Conservation (phyloP, 1,140 invertebrate species). For the Penaeus vannamei region DNA sequence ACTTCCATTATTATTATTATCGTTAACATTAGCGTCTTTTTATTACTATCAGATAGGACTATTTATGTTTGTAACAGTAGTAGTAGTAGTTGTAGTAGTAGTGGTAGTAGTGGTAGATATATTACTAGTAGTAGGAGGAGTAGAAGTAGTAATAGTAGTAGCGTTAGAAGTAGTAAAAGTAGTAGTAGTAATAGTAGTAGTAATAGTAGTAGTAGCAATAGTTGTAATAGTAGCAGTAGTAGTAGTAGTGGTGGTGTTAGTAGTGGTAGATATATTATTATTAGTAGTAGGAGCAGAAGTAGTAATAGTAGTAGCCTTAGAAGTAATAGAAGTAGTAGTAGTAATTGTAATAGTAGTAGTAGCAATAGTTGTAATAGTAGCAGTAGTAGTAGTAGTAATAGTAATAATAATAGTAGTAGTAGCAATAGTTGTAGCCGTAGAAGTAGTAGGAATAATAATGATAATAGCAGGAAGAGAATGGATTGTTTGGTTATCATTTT, state of each 20-base stretch:
- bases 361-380: no score
- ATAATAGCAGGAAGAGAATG: no score
- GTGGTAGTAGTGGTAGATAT: not conserved
- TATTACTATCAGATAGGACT: no score
- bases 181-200: not conserved
- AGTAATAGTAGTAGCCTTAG: not conserved
- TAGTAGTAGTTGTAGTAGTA: constrained; percentile 21
- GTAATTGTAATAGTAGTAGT: not conserved
- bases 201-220: not conserved
- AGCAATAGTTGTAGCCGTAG: no score
- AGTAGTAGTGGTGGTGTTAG: not conserved
- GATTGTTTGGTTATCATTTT: no score
- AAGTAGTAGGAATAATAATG: no score
- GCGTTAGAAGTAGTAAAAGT: not conserved
- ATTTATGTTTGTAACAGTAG: not conserved
- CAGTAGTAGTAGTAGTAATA: no score
- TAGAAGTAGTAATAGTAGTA: not conserved
- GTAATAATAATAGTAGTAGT: no score
- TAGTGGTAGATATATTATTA: not conserved
- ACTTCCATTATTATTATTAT: no score
- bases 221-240: not conserved
- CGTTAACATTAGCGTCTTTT: no score
- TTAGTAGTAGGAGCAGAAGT: not conserved
- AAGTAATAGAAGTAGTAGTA: constrained; percentile 25
- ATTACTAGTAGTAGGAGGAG: not conserved